Base-by-base conservation (phyloP, 2,113 vertebrate genomes). In the Carassius carassius region DNA sequence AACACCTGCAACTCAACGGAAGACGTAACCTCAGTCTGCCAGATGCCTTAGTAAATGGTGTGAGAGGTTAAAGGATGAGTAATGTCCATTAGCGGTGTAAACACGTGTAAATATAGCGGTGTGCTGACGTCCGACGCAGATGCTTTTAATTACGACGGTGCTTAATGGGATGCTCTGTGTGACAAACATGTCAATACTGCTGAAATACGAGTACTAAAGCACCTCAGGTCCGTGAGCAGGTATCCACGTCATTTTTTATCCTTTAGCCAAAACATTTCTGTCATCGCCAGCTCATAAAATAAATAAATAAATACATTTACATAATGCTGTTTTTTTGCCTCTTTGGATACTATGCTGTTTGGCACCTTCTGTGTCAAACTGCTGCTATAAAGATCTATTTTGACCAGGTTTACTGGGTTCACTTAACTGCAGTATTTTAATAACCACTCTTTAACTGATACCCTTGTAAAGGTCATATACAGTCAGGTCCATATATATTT, bases 91-190 rank as follows among this genome's bases (percentile, higher is more conserved):
- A 76, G 25, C 49, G 1, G 47, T 32, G 17, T 56, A 76, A 76
- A 76, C 74, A 21, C 32, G 49, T 10, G 49, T 21, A 21, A 77
- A 11, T 54, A 54, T 17, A 56, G 0, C 29, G 1, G 65, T 17
- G 65, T 35, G 65, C 65, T 67, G 3, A 29, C 3, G 65, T 29
- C 62, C 0, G 1, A 25, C 13, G 12, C 23, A 13, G 11, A 6
- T 69, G 65, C 65, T 69, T 56, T 77, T 35, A 56, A 77, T 77
- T 35, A 35, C 49, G 4, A 5, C 49, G 11, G 19, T 56, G 54
- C 49, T 21, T 77, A 56, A 77, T 56, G 25, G 74, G 16, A 77
- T 13, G 29, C 74, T 19, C 65, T 69, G 29, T 67, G 63, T 58
- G 51, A n/a, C 51, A 78, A 77, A 77, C 41, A 47, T 44, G n/a